A percentile compares a stretch with the other conserved stretches of the same genome.
phyloP scores from a whole-genome alignment of 2,888 invertebrate species.

The Callosobruchus maculatus region DNA sequence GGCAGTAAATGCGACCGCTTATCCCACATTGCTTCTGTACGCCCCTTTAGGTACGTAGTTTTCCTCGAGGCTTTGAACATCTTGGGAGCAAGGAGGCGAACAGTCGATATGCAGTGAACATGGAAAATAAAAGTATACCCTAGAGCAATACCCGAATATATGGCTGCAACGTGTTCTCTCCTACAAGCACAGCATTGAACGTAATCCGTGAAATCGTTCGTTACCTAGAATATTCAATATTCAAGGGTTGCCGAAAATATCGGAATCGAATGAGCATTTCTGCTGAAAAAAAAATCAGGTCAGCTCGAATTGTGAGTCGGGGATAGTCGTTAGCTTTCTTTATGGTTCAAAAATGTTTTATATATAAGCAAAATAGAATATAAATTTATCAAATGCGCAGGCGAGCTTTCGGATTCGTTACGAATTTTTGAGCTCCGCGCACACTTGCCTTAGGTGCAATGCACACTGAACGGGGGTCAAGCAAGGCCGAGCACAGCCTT shows the following conservation, averaged over 20 bases:
- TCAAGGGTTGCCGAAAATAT: neutral
- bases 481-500: too few species aligned
- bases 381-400: too few species aligned
- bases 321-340: neutral
- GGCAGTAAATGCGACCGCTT: too few species aligned
- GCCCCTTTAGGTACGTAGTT: neutral
- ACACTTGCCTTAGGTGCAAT: too few species aligned
- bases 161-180: neutral
- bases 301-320: neutral
- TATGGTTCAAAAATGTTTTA: neutral
- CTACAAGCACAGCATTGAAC: neutral
- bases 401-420: too few species aligned
- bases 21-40: too few species aligned
- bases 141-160: neutral
- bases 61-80: neutral
- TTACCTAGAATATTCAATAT: neutral
- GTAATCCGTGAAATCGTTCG: neutral
- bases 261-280: neutral
- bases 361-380: too few species aligned
- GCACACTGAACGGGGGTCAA: too few species aligned
- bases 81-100: neutral
- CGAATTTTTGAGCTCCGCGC: too few species aligned
- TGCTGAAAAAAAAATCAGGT: neutral
- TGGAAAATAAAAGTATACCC: neutral
- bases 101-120: neutral